Evolutionary conservation across 2,797 vertebrate species (phyloP), one percentile per base, ranked within the genome.

Genomic region (Smutsia gigantea): DNA sequence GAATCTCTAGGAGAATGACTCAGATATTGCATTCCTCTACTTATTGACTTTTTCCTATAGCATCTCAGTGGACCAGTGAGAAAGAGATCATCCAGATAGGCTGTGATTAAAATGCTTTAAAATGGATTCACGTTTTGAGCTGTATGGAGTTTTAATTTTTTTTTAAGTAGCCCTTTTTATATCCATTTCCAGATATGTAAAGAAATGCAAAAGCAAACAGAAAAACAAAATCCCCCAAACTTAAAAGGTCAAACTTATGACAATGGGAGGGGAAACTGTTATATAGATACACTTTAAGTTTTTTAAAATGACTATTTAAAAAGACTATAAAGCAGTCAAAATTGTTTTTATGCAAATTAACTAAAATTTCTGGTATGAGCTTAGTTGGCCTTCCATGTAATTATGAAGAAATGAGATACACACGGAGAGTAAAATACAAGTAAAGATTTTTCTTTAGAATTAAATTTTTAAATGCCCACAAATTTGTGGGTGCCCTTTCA

Each of bases 121-220:
- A 88, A 85, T 82, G 37, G 31, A 55, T 74, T 91, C 51, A 86
- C 86, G 53, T 89, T 79, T 90, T 79, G 57, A 87, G 66, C 19
- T 18, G 6, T 25, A 69, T 2, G 49, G 42, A 78, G 46, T 90
- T 81, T 93, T 64, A 87, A 84, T 64, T 64, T 57, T 82, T 89
- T 91, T 85, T 64, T 59, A 79, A 77, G 61, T 27, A 59, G 34
- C 29, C 8, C 39, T 78, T 74, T 18, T 57, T 27, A 53, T 57
- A 37, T 72, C 49, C n/a, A 92, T 81, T 92, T 90, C n/a, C 78
- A 71, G 23, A 68, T 75, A 84, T 10, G 51, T 57, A 74, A 64
- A 61, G 90, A 84, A 91, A 82, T 27, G 7, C 7, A 68, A 59
- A 75, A 42, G 7, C 18, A 55, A 78, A 53, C 10, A 93, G 63